These are phyloP conservation scores for Myopa testacea DNA, from an alignment of 2,888 invertebrate species.

Conservation along the genomic window DNA sequence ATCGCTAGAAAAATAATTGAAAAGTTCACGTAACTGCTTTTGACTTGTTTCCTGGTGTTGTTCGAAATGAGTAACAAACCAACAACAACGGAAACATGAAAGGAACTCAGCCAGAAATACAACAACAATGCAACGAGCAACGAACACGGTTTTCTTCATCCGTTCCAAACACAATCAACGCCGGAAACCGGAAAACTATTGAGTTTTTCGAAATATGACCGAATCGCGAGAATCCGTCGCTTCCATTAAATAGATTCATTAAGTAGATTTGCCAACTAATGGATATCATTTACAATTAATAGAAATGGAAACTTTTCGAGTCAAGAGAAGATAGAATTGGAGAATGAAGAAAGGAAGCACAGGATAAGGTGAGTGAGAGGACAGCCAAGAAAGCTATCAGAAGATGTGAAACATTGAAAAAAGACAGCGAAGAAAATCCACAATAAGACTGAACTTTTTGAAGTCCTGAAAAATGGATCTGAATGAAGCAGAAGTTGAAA, in stretches of 20 bases:
- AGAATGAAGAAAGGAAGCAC: too few species aligned
- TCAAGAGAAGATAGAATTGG: too few species aligned
- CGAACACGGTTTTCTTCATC: neutral
- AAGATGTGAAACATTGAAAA: too few species aligned
- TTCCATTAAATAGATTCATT: neutral
- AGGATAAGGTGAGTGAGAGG: too few species aligned
- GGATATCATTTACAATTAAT: conserved; percentile 18
- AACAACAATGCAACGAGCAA: neutral
- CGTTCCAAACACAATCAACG: neutral
- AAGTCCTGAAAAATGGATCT: too few species aligned
- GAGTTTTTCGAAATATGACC: conserved; percentile 5
- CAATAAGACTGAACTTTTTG: too few species aligned
- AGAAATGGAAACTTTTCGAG: neutral
- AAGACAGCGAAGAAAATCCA: too few species aligned
- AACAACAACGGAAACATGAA: conserved; percentile 1
- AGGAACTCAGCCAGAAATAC: neutral
- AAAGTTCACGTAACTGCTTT: neutral
- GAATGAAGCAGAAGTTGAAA: too few species aligned
- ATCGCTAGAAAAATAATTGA: too few species aligned
- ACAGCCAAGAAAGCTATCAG: too few species aligned
- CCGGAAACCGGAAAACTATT: neutral
- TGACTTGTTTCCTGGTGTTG: neutral
- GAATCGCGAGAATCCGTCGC: neutral
- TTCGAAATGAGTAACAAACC: neutral
- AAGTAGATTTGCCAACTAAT: conserved; percentile 21